Evolutionary conservation across 1,140 invertebrate species (phyloP), one percentile per base, ranked within the genome.

Genomic region (Drosophila insularis): DNA sequence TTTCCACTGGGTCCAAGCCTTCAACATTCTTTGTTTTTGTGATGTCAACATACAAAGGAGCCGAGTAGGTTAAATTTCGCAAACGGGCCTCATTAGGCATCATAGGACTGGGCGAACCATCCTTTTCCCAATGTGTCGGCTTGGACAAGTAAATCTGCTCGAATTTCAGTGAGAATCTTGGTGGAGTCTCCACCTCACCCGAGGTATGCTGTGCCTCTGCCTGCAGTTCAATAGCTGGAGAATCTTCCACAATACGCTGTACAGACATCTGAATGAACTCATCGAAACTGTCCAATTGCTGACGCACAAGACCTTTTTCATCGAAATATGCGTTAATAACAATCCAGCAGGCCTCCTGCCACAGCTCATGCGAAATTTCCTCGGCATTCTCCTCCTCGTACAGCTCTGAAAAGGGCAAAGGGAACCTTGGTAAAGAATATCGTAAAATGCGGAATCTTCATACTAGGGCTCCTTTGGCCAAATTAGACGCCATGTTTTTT

Each of bases 281-380:
- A 94, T 99, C 99, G 93, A 99, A 99, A 80, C 98, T 99, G 90
- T 99, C 99, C 71, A 99, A 93, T 90, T 99, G 98, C 91, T 99
- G 98, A 58, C 98, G 94, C n/a, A 99, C 98, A 50, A 99, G 94
- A 92, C 97, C 98, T 93, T 99, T 99, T 92, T 99, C 98, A 92
- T 99, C 98, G 93, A 99, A 99, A 93, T 99, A 99, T 2, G 98
- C 97, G 90, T 98, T 98, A 84, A 99, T 99, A 46, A 99, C 98
- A 92, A 99, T 99, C 99, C 99, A 99, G 90, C 98, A 99, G n/a
- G 98, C 98, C 94, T 99, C 99, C 93, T 99, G 98, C 98, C 98
- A 99, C 63, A 99, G 93, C 90, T 99, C 98, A 13, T 97, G 95
- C 11, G 97, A 98, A 81, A 99, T 98, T 93, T 99, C 98, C 91